Evolutionary conservation across 2,113 vertebrate genomes (phyloP), one percentile per base, ranked within the genome.

Genomic region (Rostratula benghalensis): DNA sequence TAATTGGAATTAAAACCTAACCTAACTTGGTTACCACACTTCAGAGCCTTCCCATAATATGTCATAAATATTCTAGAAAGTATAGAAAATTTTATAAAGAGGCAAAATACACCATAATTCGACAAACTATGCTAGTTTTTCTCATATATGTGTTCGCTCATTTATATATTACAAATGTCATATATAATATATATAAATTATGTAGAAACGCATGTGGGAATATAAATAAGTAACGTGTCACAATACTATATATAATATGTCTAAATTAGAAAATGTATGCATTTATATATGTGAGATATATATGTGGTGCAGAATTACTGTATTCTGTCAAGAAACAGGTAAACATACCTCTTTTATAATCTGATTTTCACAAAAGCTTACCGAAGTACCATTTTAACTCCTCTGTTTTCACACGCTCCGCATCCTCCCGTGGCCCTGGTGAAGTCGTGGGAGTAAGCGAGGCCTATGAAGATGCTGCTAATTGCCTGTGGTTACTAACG

Each of bases 381-480:
- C 61, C 37, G 56, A 65, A 45, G 28, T 46, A 64, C 48, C 77
- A 45, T 88, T 86, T 78, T 65, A 84, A 21, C 39, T 83, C 79
- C 87, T 94, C 70, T 95, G 22, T 81, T 96, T 93, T 91, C 73
- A 22, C 92, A 91, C 87, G 80, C 27, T 78, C 35, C 30, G 1
- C 14, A 56, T 68, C 94, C 80, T 96, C 30, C 94, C 86, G 86
- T 84, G 94, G 63, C 73, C 89, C 67, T 89, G 68, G 46, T 53
- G 89, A 96, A 99, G 99, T 99, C 95, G 99, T 99, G 87, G 99
- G 99, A 95, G 99, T 99, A 96, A 99, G 98, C 65, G 99, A 99
- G 96, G 99, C 99, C 23, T 99, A 99, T 43, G 99, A 99, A 95
- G 99, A 99, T 63, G 99, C 99, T 87, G 99, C 99, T 97, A 99